These are phyloP conservation scores for Ips typographus DNA, from an alignment of 1,140 invertebrate genomes.

Conservation along the genomic window DNA sequence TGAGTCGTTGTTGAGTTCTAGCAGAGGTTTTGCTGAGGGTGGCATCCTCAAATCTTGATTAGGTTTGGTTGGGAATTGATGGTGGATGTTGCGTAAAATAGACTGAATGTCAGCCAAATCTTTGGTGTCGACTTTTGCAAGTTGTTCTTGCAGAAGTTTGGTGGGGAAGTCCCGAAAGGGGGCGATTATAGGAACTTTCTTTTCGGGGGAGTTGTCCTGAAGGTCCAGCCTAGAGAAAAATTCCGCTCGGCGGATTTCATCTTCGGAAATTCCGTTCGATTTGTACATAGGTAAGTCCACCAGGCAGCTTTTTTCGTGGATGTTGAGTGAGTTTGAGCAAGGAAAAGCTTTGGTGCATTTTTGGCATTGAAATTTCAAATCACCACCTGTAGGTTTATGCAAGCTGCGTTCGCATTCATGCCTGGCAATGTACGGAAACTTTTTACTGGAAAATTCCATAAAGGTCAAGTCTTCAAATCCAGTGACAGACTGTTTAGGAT, in stretches of 20 bases:
- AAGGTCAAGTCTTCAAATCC: conserved; percentile 77
- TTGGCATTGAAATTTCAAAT: conserved; percentile 69
- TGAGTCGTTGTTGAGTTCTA: conserved; percentile 17
- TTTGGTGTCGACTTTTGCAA: conserved; percentile 55
- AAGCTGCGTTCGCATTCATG: conserved; percentile 69
- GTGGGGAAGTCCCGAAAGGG: conserved; percentile 9
- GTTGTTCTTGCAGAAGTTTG: conserved; percentile 37
- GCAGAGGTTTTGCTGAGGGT: conserved; percentile 48
- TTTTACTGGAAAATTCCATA: conserved; percentile 74
- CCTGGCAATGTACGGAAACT: conserved; percentile 76
- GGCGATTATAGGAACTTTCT: conserved; percentile 18
- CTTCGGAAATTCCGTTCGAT: conserved; percentile 49
- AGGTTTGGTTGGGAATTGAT: conserved; percentile 52
- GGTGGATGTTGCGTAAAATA: conserved; percentile 67
- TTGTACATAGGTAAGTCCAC: conserved; percentile 40
- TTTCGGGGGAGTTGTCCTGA: conserved; percentile 62
- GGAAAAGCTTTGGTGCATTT: conserved; percentile 75
- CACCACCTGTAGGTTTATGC: conserved; percentile 61
- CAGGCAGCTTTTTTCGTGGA: conserved; percentile 64
- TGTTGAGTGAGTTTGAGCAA: conserved; percentile 67
- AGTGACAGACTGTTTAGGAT: conserved; percentile 49
- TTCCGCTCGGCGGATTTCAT: conserved; percentile 65
- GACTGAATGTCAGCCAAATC: conserved; percentile 84
- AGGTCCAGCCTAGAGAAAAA: conserved; percentile 81
- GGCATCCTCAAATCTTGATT: conserved; percentile 51